Evolutionary conservation across 2,888 invertebrate species (phyloP), one percentile per base, ranked within the genome.

Genomic region (Endotricha flammealis): DNA sequence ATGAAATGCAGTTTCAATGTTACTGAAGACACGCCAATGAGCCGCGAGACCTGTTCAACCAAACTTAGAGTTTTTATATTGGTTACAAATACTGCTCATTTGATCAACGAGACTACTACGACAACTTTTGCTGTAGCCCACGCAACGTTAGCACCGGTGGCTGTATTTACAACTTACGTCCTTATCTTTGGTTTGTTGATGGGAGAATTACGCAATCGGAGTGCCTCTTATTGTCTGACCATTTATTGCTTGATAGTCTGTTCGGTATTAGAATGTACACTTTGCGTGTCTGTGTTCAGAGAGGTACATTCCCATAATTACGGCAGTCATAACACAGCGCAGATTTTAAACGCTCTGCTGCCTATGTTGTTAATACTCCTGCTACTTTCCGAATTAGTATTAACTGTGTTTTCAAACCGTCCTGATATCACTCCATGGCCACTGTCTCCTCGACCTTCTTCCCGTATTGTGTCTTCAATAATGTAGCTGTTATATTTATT

Each of bases 61-160:
- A 76, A 66, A 40, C 51, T 82, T 17, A 53, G 69, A 43, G 48
- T 78, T 36, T 50, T 80, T 11, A 50, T 58, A 3, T 51, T 81
- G 12, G 71, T 82, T 5, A 49, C 75, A 5, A 77, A 64, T 23
- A 78, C 79, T 4, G 74, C 70, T 3, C 51, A 75, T 36, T 40
- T 79, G 0, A 79, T 81, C 30, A 79, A 77, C 35, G 80, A 78
- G 47, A 58, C 73, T 34, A 44, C 68, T 9, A 73, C 77, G 1
- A 50, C 48, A 2, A 58, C 59, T 0, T 39, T 64, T 7, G 65
- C 65, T 4, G 50, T 67, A n/a, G 38, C 59, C 0, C 78, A 82
- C 36, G 64, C 80, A 1, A 33, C 78, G 3, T 25, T 68, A n/a
- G 62, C 68, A 4, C 82, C 83, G 1, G 42, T 69, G 4, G 57